Conservation (phyloP, 2,888 invertebrate species). For the Drosophila anomalata region DNA sequence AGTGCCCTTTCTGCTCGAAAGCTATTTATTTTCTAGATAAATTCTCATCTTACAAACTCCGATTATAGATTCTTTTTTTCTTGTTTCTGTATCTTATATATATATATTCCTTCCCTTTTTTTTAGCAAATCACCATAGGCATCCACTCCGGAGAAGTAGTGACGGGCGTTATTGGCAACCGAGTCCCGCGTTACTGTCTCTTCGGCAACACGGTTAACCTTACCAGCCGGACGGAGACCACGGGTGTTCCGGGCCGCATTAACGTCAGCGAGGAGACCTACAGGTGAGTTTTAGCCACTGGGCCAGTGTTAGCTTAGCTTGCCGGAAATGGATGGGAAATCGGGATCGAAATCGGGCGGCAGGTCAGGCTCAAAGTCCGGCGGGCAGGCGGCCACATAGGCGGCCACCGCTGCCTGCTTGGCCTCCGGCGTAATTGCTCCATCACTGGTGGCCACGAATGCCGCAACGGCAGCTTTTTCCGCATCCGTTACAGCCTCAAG, state of each 20-base stretch:
- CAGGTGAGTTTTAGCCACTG: constrained; percentile 87
- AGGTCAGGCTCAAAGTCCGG: constrained; percentile 23
- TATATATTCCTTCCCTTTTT: neutral
- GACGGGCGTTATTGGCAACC: constrained; percentile 96
- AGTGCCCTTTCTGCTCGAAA: constrained; percentile 49
- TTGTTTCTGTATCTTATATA: neutral
- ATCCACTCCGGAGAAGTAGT: constrained; percentile 97
- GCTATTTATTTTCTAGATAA: constrained; percentile 27
- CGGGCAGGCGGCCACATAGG: constrained; percentile 44
- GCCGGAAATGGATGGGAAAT: constrained; percentile 23
- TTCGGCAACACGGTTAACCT: constrained; percentile 97
- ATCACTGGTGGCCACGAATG: constrained; percentile 59
- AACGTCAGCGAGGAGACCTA: constrained; percentile 97
- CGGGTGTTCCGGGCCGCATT: constrained; percentile 93
- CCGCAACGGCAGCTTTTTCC: constrained; percentile 65
- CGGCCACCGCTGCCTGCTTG: constrained; percentile 58
- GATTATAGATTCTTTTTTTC: constrained; percentile 19
- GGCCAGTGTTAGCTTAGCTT: constrained; percentile 38
- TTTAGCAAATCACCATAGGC: constrained; percentile 95
- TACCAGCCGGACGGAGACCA: constrained; percentile 96
- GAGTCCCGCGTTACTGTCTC: constrained; percentile 96
- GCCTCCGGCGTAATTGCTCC: constrained; percentile 61
- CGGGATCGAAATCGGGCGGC: constrained; percentile 27
- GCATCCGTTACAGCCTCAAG: constrained; percentile 67
- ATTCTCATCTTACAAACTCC: constrained; percentile 22